A percentile compares a stretch with the other conserved stretches of the same genome.
Conservation (phyloP, 2,888 invertebrate genomes). For the Deilephila porcellus region DNA sequence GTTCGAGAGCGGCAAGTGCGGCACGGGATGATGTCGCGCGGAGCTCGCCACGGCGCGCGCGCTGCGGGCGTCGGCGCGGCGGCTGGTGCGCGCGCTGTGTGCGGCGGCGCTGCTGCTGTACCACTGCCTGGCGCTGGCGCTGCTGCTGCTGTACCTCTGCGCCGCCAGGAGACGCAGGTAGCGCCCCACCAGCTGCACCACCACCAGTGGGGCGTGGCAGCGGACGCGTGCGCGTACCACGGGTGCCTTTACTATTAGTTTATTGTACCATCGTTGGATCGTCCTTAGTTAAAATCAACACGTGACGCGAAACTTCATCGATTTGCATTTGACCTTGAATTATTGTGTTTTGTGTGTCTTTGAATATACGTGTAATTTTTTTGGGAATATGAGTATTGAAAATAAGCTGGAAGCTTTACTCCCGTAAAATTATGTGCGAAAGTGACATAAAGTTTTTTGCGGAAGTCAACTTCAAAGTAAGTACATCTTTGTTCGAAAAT, state of each 20-base stretch:
- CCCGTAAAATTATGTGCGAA: too few species aligned
- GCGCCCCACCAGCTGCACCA: neutral
- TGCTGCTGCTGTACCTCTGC: slow-evolving; percentile 35
- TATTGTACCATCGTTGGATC: slow-evolving; percentile 37
- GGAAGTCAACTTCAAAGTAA: too few species aligned
- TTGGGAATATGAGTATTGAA: too few species aligned
- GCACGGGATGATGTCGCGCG: slow-evolving; percentile 87
- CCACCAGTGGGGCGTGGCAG: slow-evolving; percentile 23
- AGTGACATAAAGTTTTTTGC: too few species aligned
- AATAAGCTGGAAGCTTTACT: too few species aligned
- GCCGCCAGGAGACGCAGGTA: slow-evolving; percentile 35
- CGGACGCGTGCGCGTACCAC: slow-evolving; percentile 35
- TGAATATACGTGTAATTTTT: neutral
- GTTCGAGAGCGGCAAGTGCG: slow-evolving; percentile 94
- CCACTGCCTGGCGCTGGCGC: slow-evolving; percentile 40
- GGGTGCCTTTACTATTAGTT: slow-evolving; percentile 45
- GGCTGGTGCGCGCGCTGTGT: slow-evolving; percentile 48
- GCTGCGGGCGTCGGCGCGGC: slow-evolving; percentile 47
- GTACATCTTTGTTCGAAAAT: too few species aligned
- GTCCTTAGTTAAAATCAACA: slow-evolving; percentile 44
- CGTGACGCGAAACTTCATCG: slow-evolving; percentile 27
- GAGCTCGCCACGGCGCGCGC: slow-evolving; percentile 67
- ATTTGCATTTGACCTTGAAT: slow-evolving; percentile 17
- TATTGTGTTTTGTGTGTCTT: slow-evolving; percentile 5
- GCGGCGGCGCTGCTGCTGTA: slow-evolving; percentile 52